Evolutionary conservation across 2,113 vertebrate genomes (phyloP).

Genomic region (Solenodon paradoxus): DNA sequence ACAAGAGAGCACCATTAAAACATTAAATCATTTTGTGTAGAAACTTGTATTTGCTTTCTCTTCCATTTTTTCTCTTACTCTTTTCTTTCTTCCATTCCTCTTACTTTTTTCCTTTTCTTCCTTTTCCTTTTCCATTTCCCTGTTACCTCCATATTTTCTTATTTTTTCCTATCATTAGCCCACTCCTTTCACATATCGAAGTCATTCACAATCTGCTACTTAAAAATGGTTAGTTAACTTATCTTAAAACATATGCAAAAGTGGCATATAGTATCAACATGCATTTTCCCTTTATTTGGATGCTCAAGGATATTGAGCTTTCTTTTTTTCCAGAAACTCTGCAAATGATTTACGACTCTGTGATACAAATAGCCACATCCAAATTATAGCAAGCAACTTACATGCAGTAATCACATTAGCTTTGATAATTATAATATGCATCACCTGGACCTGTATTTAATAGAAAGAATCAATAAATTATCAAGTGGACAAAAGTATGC

Average conservation of each 20-base stretch:
- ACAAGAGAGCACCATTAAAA: background rate
- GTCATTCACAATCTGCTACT: background rate
- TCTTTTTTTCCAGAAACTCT: conserved; percentile 51
- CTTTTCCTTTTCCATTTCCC: background rate
- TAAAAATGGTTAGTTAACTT: conserved; percentile 1
- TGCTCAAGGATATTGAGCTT: background rate
- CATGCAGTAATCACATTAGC: conserved; percentile 77
- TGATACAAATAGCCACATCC: conserved; percentile 66
- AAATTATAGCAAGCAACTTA: conserved; percentile 82
- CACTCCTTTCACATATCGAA: background rate
- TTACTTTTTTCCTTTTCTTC: no score
- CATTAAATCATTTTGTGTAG: background rate
- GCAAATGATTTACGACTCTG: conserved; percentile 64
- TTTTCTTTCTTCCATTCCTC: no score
- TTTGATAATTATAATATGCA: conserved; percentile 80
- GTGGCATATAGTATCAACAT: background rate
- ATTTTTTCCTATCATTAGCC: background rate
- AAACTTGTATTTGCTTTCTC: background rate
- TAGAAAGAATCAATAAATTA: conserved; percentile 80
- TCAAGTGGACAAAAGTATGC: conserved; percentile 76
- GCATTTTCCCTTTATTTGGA: background rate
- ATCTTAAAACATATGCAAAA: background rate
- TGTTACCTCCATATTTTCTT: background rate
- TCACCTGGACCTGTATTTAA: conserved; percentile 79
- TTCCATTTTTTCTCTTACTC: background rate